Base-by-base conservation (phyloP, 1,140 invertebrate species). In the Pseudomyrmex pallidus region DNA sequence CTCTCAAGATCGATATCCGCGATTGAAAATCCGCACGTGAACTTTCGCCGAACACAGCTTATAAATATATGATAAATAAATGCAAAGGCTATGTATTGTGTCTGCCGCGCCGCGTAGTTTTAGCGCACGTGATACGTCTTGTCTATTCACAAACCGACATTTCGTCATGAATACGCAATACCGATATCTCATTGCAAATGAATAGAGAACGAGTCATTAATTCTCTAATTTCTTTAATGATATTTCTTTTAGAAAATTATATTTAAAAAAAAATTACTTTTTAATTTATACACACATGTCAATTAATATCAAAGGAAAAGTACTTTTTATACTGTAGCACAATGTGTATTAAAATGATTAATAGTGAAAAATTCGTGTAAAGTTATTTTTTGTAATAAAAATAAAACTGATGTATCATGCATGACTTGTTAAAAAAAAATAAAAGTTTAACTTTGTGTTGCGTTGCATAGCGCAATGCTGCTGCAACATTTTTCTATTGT, bases 31-130 rank as follows among this genome's bases (percentile, higher is more conserved):
- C 76, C 15, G 70, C 54, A 12, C 35, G 54, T 70, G 50, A 15
- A 12, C 13, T 46, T 80, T 59, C 4, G 22, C 5, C 62, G 20
- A 25, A 10, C 2, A 9, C 2, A 9, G 52, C 10, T 80, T 70
- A 46, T 80, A 72, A 80, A 80, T 80, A 72, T 80, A 72, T 80
- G 70, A 59, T 72, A 72, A 80, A 72, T 70, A 80, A 80, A 80
- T 70, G 35, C 56, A 61, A 61, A 50, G n/a, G 15, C 22, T 22
- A 20, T 48, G 44, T 54, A 48, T 59, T 48, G 15, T 35, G 20
- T 50, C n/a, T 15, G 44, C 10, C 20, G 5, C 22, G 22, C 67
- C 50, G 20, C 44, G 1, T 17, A 48, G 22, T 61, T 80, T 59
- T 66, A 22, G 44, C 59, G 22, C 76, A 70, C 22, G 54, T 80